Conservation (phyloP, 2,113 vertebrate species). For the Sclerurus mexicanus region DNA sequence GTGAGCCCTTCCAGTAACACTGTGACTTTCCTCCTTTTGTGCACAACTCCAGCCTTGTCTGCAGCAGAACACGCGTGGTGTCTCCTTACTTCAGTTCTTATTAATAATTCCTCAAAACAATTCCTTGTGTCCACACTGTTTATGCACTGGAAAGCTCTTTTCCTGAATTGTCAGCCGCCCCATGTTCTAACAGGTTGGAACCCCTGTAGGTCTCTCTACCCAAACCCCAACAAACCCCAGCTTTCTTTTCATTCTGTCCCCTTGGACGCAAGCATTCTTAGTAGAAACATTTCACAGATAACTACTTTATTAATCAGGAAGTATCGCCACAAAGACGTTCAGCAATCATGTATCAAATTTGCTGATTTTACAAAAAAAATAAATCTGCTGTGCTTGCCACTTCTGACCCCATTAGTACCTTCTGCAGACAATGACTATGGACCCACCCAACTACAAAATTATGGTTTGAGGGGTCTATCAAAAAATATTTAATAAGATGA, state of each 20-base stretch:
- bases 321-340: background rate
- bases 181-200: background rate
- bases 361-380: background rate
- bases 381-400: background rate
- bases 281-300: background rate
- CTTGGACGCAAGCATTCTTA: fast-evolving
- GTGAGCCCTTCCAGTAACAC: background rate
- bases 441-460: background rate
- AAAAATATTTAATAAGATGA: background rate
- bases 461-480: background rate
- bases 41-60: background rate
- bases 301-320: background rate
- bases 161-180: background rate
- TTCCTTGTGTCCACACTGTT: background rate
- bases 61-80: fast-evolving
- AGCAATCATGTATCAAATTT: background rate
- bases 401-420: background rate
- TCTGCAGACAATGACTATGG: background rate
- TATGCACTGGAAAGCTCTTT: background rate
- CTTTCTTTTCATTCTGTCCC: background rate
- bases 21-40: background rate
- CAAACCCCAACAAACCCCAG: background rate
- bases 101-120: background rate
- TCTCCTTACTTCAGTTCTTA: background rate
- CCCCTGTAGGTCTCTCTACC: background rate